Base-by-base conservation (phyloP, 2,797 vertebrate species). In the Coregonus sp. region DNA sequence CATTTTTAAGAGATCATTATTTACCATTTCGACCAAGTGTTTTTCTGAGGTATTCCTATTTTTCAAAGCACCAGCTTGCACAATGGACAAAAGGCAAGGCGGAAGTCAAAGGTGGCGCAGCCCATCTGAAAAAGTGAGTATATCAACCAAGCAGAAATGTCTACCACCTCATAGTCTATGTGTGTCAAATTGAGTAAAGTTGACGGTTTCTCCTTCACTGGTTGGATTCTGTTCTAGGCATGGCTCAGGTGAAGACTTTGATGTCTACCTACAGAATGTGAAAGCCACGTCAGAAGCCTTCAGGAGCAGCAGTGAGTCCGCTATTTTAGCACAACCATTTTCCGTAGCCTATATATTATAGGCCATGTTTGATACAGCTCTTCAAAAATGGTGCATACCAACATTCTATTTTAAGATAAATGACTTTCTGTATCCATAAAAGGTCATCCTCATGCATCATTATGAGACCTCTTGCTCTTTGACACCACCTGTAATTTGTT, bases 281-380 rank as follows among this genome's bases (percentile, higher is more conserved):
- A 98, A 96, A 87, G 94, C 95, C 83, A 96, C 97, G 77, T 97
- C 97, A 0, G 98, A 99, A 83, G 95, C 95, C 76, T 98, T 97
- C 86, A 95, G 96, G 80, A 96, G 93, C 78, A 98, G 92, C 82
- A 93, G 98, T 99, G 94, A 98, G 98, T 96, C 51, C 5, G 14
- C 16, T 7, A 65, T 47, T 20, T 16, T 31, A 25, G 31, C 67
- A 25, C 15, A 52, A 11, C 3, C 0, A 3, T 5, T 59, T n/a
- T 59, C 56, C 20, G 4, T n/a, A 12, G 33, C 18, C 35, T 40
- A 35, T 11, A 35, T 75, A 15, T 75, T 16, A 18, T 40, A 40
- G 40, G 9, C 40, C 7, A 7, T 47, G 40, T 7, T 12, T 47
- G 40, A 12, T 47, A 47, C 16, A 9, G 9, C 25, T 63, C 18